Percentiles rank a stretch among this genome's conserved stretches.
phyloP scores from a whole-genome alignment of 2,797 vertebrate genomes.

The Cichlasoma orientale region DNA sequence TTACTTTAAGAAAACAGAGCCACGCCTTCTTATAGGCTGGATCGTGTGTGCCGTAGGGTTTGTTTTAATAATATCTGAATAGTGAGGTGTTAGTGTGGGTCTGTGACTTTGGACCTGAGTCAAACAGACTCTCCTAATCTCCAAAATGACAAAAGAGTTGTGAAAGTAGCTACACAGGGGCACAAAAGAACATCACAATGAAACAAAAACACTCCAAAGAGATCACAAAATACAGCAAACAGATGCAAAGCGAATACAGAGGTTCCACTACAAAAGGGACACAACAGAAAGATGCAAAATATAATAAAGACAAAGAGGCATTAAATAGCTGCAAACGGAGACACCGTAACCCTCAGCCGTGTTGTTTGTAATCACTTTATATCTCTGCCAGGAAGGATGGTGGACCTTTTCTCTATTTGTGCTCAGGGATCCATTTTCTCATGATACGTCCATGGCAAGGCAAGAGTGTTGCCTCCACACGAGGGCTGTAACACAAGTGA shows the following conservation, averaged over 20 bases:
- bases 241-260: neutral
- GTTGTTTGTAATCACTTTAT: neutral
- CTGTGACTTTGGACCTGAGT: neutral
- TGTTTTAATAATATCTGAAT: neutral
- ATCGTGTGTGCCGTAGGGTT: neutral
- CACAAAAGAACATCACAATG: neutral
- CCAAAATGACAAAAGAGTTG: neutral
- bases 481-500: slow-evolving; percentile 41
- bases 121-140: neutral
- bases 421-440: neutral
- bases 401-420: neutral
- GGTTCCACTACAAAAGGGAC: neutral
- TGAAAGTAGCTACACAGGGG: neutral
- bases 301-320: neutral
- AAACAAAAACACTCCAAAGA: neutral
- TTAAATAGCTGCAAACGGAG: neutral
- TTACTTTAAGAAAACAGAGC: neutral
- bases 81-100: neutral
- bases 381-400: neutral
- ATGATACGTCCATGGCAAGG: slow-evolving; percentile 5
- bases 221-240: neutral
- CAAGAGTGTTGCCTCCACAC: slow-evolving; percentile 12
- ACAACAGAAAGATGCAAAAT: neutral
- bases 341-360: neutral
- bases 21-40: neutral